Evolutionary conservation across 2,888 invertebrate species (phyloP).

Genomic region (Drosophila mulleri): DNA sequence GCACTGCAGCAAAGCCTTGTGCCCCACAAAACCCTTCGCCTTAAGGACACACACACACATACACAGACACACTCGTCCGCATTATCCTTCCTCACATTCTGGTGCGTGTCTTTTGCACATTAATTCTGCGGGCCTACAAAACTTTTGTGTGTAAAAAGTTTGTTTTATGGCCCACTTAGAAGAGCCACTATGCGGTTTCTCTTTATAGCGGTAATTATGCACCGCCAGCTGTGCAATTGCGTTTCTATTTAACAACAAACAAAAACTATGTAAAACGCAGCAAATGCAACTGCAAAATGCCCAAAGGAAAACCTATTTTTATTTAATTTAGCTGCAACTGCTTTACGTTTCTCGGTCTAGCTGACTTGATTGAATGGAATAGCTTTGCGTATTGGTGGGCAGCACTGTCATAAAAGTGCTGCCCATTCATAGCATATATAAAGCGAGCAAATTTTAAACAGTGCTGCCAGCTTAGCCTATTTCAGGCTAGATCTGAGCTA

Average conservation of each 20-base stretch:
- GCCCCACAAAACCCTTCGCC: conserved; percentile 6
- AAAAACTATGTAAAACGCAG: background rate
- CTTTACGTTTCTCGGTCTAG: background rate
- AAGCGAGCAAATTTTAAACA: no score
- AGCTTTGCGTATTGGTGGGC: background rate
- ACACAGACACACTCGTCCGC: conserved; percentile 16
- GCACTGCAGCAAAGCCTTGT: conserved; percentile 71
- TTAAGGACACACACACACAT: conserved; percentile 1
- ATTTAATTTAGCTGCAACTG: background rate
- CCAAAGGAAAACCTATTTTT: background rate
- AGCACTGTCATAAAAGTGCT: background rate
- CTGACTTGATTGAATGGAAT: background rate
- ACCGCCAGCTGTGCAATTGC: conserved; percentile 62
- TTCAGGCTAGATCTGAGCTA: no score
- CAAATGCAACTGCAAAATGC: conserved; percentile 38
- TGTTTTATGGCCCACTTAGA: conserved; percentile 74
- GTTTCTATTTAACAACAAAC: conserved; percentile 42
- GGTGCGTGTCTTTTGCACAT: conserved; percentile 75
- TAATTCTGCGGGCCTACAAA: conserved; percentile 65
- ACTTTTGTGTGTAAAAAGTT: conserved; percentile 66
- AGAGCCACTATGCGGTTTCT: conserved; percentile 66
- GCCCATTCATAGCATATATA: background rate
- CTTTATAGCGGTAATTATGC: conserved; percentile 68
- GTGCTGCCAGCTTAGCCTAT: background rate
- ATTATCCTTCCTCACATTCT: conserved; percentile 40